Evolutionary conservation across 2,888 invertebrate genomes (phyloP), one percentile per base, ranked within the genome.

Genomic region (Megalurothrips usitatus): DNA sequence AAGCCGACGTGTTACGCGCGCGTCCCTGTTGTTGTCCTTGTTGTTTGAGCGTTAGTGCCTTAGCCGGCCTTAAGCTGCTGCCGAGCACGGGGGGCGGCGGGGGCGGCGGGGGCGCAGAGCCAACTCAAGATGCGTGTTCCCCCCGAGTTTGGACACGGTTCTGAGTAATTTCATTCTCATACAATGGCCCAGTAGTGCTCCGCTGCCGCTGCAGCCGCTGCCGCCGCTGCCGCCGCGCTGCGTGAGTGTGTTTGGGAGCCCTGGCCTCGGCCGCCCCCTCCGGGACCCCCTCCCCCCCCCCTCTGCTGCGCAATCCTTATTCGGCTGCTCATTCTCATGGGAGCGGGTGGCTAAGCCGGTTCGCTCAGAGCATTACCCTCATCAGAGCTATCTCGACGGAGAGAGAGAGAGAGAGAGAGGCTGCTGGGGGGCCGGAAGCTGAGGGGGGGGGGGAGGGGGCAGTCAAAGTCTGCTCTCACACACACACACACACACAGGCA

Each of bases 111-210:
- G 14, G 19, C 14, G 14, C n/a, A n/a, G 14, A 0, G 68, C 68
- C 68, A 75, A 75, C 68, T 75, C 68, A 75, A 75, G 68, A 75
- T 75, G 26, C 68, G 68, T 75, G 68, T 75, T 75, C 23, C 11
- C 9, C 23, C 23, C 9, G 68, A 23, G 23, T 26, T 26, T 12
- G 23, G 23, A 26, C 23, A 23, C 68, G 23, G 68, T 26, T 23
- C 68, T 75, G 68, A 75, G 68, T 75, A 75, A 75, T 75, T 75
- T 75, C 68, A 75, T 75, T 75, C 68, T 75, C 68, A 75, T 75
- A 75, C 68, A 75, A 75, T 75, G 68, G 68, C 68, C 34, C 34
- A 43, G 68, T 12, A 10, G 68, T 10, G 26, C 68, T 75, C n/a
- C n/a, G n/a, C n/a, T n/a, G n/a, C n/a, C n/a, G 68, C 23, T 75